These are phyloP conservation scores for Myrmophylax atrothorax DNA, from an alignment of 2,113 vertebrate genomes.

Conservation along the genomic window DNA sequence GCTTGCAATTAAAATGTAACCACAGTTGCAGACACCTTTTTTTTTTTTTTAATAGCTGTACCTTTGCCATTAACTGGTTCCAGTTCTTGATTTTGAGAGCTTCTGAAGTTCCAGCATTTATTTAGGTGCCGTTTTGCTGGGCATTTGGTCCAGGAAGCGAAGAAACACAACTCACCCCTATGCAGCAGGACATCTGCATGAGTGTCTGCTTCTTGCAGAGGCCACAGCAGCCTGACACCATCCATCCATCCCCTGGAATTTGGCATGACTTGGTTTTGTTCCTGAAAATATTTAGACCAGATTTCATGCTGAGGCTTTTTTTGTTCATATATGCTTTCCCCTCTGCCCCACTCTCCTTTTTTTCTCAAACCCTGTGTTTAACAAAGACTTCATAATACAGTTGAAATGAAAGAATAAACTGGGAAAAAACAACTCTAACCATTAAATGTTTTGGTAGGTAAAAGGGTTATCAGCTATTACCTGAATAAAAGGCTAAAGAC, in stretches of 20 bases:
- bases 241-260: neutral
- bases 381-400: neutral
- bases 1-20: slow-evolving; percentile 50
- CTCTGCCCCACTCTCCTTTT: accelerated
- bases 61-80: neutral
- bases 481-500: neutral
- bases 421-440: neutral
- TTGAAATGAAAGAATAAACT: neutral
- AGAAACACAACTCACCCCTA: neutral
- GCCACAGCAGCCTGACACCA: neutral
- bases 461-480: neutral
- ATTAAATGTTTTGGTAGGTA: neutral
- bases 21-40: neutral
- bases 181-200: neutral
- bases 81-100: neutral
- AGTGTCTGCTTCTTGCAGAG: neutral
- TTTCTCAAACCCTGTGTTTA: neutral
- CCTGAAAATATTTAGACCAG: neutral
- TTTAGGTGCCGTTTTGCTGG: neutral
- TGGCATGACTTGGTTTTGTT: neutral
- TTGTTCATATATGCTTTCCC: neutral
- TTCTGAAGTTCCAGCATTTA: neutral
- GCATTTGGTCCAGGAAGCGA: neutral
- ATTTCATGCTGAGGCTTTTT: neutral
- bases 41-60: neutral